Evolutionary conservation across 2,888 invertebrate species (phyloP).

Genomic region (Apotomis betuletana): DNA sequence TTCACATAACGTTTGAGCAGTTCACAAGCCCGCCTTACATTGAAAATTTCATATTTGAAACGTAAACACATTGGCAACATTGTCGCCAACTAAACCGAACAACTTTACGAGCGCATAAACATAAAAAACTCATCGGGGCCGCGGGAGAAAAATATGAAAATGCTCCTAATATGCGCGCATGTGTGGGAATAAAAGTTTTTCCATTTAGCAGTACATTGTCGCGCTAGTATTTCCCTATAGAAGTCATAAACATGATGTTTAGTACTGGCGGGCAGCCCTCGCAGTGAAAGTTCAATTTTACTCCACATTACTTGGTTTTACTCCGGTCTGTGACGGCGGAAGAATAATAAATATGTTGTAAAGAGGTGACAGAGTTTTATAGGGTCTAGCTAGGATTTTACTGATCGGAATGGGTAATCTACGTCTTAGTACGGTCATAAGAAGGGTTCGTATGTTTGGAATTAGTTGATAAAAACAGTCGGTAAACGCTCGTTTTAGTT

Average conservation of each 20-base stretch:
- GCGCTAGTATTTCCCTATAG: slow-evolving; percentile 79
- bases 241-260: slow-evolving; percentile 78
- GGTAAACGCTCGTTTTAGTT: too few relatives aligned
- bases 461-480: too few relatives aligned
- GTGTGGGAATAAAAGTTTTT: slow-evolving; percentile 78
- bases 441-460: not conserved
- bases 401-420: slow-evolving; percentile 11
- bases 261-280: slow-evolving; percentile 45
- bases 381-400: slow-evolving; percentile 52
- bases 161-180: slow-evolving; percentile 71
- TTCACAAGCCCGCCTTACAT: slow-evolving; percentile 66
- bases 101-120: slow-evolving; percentile 78
- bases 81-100: slow-evolving; percentile 74
- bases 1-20: slow-evolving; percentile 56
- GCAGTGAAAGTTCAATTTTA: slow-evolving; percentile 66
- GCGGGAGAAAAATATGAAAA: slow-evolving; percentile 75
- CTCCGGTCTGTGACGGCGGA: slow-evolving; percentile 30
- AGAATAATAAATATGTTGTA: slow-evolving; percentile 41
- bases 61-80: slow-evolving; percentile 73
- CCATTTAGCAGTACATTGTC: slow-evolving; percentile 72
- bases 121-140: slow-evolving; percentile 78
- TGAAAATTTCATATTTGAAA: slow-evolving; percentile 70
- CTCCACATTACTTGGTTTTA: slow-evolving; percentile 46
- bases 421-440: slow-evolving; percentile 16
- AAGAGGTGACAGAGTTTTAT: slow-evolving; percentile 40